A percentile compares a stretch with the other conserved stretches of the same genome.
These are phyloP conservation scores for Rhopalosiphum nymphaeae DNA, from an alignment of 2,888 invertebrate species.

Conservation along the genomic window DNA sequence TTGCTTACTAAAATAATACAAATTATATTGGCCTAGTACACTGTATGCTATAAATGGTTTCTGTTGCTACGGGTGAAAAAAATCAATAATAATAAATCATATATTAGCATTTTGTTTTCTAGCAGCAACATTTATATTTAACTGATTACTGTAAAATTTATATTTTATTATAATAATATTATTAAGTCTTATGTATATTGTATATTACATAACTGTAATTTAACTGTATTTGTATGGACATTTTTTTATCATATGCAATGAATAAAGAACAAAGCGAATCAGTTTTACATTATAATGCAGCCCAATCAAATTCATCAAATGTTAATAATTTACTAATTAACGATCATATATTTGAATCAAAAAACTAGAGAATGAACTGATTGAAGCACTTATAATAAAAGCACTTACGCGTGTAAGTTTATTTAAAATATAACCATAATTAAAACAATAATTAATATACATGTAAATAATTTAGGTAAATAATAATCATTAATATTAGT, in stretches of 20 bases:
- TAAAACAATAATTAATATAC: background rate
- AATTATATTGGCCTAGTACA: background rate
- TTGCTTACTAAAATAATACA: background rate
- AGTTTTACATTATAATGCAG: conserved; percentile 12
- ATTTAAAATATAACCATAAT: background rate
- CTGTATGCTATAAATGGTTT: conserved; percentile 20
- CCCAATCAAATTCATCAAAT: conserved; percentile 2
- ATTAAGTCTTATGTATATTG: too few species aligned
- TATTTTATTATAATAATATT: too few species aligned
- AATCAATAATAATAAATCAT: conserved; percentile 39
- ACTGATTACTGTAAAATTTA: background rate
- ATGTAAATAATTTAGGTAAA: conserved; percentile 71
- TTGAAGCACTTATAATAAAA: conserved; percentile 19
- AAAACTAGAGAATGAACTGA: conserved; percentile 41
- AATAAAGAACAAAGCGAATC: background rate
- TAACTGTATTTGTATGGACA: background rate
- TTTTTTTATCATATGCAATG: background rate
- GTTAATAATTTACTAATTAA: conserved; percentile 19
- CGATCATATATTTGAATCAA: background rate
- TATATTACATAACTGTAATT: background rate
- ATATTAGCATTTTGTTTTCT: conserved; percentile 3
- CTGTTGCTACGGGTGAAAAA: conserved; percentile 48
- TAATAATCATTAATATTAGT: too few species aligned
- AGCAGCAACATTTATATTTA: background rate
- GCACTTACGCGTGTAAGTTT: background rate